Evolutionary conservation across 2,113 vertebrate species (phyloP), one percentile per base, ranked within the genome.

Genomic region (Xenotilapia longispinis): DNA sequence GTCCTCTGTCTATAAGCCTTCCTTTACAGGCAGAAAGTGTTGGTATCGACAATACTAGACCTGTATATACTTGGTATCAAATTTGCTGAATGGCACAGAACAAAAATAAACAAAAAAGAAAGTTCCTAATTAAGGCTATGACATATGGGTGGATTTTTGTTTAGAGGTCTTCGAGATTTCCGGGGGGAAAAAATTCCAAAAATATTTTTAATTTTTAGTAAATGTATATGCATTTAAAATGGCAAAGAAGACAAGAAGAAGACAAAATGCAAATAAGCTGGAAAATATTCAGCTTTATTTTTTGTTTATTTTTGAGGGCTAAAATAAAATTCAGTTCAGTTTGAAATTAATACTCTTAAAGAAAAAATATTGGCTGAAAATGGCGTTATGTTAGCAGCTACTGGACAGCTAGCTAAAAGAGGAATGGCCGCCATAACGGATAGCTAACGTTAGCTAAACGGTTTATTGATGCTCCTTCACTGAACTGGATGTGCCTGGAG

Each of bases 401-500:
- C 14, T 45, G 21, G 68, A 17, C 68, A 28, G 68, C 40, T 47
- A 78, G 42, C 70, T 49, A 8, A 49, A 78, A 49, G 9, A 28
- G 40, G 70, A 49, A 47, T 49, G 15, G 42, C 6, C 21, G 70
- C 42, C 40, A 47, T 28, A 47, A 28, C 6, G 40, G 40, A 45
- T 9, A 33, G 42, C 55, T 63, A 31, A 31, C 33, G 4, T 13
- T 51, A 47, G 33, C 45, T 17, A n/a, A 63, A 6, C 6, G 10
- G 14, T 23, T 38, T 3, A 9, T 19, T 51, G 82, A n/a, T 21
- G 7, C 6, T 42, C 11, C 23, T 70, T 9, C 21, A 23, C 14
- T 23, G 8, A 23, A 57, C 10, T 21, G 93, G 91, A 89, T 78
- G 49, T 83, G 38, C 2, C 13, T 28, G 87, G 92, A 55, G 36